A percentile compares a stretch with the other conserved stretches of the same genome.
Conservation (phyloP, 2,888 invertebrate genomes). For the Balanococcus diminutus region DNA sequence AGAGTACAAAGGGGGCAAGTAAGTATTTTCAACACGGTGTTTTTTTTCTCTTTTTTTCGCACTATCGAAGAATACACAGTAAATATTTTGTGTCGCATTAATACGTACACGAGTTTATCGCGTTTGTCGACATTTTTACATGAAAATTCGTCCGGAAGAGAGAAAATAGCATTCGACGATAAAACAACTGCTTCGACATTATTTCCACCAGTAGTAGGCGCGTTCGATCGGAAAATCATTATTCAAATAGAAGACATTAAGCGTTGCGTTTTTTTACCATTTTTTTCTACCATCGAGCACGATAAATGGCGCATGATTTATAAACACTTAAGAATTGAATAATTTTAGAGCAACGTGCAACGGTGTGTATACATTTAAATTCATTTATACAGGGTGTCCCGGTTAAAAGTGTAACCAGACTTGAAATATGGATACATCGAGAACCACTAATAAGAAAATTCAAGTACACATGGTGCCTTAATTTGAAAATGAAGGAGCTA, state of each 20-base stretch:
- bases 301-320: constrained; percentile 41
- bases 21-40: not conserved
- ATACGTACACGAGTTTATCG: constrained; percentile 24
- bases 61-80: not conserved
- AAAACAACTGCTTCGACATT: constrained; percentile 18
- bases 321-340: constrained; percentile 31
- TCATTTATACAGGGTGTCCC: not conserved
- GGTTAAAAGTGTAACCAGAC: too few relatives aligned
- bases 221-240: constrained; percentile 37
- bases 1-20: too few relatives aligned
- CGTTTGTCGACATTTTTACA: constrained; percentile 15
- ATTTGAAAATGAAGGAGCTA: too few relatives aligned
- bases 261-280: not conserved
- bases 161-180: constrained; percentile 26
- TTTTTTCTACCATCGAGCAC: not conserved
- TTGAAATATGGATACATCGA: too few relatives aligned
- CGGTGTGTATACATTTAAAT: not conserved
- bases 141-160: constrained; percentile 35
- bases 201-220: constrained; percentile 2
- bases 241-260: constrained; percentile 43
- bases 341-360: not conserved
- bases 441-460: too few relatives aligned
- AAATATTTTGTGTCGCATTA: constrained; percentile 31
- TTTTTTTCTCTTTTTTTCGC: not conserved
- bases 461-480: too few relatives aligned